Percentiles rank a stretch among this genome's conserved stretches.
These are phyloP conservation scores for Thymelicus acteon DNA, from an alignment of 2,888 invertebrate genomes.

Conservation along the genomic window DNA sequence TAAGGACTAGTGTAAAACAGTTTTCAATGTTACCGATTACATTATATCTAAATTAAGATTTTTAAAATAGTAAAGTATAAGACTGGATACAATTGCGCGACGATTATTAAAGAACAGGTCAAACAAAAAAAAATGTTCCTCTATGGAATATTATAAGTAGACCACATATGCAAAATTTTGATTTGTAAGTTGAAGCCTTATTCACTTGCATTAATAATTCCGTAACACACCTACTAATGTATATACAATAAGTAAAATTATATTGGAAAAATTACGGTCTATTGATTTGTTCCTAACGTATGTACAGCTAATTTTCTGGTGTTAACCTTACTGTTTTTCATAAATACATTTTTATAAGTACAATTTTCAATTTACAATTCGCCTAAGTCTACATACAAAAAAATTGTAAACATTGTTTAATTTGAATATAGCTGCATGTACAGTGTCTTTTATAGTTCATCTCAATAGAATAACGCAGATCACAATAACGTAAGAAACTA, in stretches of 20 bases:
- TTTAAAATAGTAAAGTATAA: constrained; percentile 11
- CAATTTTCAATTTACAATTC: constrained; percentile 77
- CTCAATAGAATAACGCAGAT: constrained; percentile 52
- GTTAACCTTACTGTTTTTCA: constrained; percentile 83
- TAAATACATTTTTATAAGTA: constrained; percentile 81
- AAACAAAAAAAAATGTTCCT: neutral
- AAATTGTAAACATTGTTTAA: constrained; percentile 58
- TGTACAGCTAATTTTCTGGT: constrained; percentile 83
- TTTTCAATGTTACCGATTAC: constrained; percentile 63
- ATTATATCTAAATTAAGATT: constrained; percentile 47
- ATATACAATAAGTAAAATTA: constrained; percentile 76
- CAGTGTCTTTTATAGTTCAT: constrained; percentile 64
- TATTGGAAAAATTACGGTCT: constrained; percentile 70
- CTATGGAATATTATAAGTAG: neutral
- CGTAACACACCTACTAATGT: constrained; percentile 57
- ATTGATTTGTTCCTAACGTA: constrained; percentile 74
- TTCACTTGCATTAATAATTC: constrained; percentile 28
- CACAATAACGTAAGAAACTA: constrained; percentile 48
- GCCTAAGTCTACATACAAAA: constrained; percentile 75
- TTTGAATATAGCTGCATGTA: constrained; percentile 73
- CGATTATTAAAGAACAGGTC: neutral
- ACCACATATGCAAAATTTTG: constrained; percentile 42
- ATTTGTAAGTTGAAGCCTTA: constrained; percentile 28
- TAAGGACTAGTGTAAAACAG: constrained; percentile 82
- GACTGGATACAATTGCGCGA: neutral